Evolutionary conservation across 2,113 vertebrate species (phyloP), one percentile per base, ranked within the genome.

Genomic region (Pteruthius melanotis): DNA sequence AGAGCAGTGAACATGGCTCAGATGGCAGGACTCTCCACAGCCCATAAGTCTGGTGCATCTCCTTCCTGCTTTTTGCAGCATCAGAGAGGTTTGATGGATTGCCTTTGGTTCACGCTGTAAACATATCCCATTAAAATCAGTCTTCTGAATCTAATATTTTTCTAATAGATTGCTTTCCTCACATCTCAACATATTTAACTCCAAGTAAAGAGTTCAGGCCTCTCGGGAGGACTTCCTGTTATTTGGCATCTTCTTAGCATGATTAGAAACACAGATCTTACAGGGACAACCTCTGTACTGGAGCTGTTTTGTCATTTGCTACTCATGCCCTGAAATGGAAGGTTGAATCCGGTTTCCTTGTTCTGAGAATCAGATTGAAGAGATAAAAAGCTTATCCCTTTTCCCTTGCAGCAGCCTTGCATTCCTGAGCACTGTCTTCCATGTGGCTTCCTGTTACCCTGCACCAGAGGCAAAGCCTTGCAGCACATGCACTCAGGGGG

Each of bases 371-470:
- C 54, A 44, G 23, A 37, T 10, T 2, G 4, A 79, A 63, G 77
- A 64, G 23, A 40, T n/a, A 9, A 82, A 66, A 24, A 14, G 21
- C 22, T 68, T 37, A 45, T 59, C 26, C 26, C 15, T 60, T 44
- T 70, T 52, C 2, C 6, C n/a, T 63, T 77, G 77, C 45, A 56
- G 26, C 9, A 56, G 26, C 13, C n/a, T 49, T 40, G 40, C 33
- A 21, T 42, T 79, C 59, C 70, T 44, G 22, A 15, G 53, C 21
- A 6, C 22, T 28, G 7, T 39, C 3, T 50, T 80, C 45, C 1
- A 0, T 0, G 0, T 20, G 31, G 26, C 7, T 20, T 90, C 65
- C 45, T 2, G 2, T 27, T 37, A 6, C 37, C 22, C 19, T 47
- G 66, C 30, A 28, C 10, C 53, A 64, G 53, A 79, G 70, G 63